Percentiles rank a stretch among this genome's conserved stretches.
These are phyloP conservation scores for Scaptomyza graminum DNA, from an alignment of 1,140 invertebrate genomes.

Conservation along the genomic window DNA sequence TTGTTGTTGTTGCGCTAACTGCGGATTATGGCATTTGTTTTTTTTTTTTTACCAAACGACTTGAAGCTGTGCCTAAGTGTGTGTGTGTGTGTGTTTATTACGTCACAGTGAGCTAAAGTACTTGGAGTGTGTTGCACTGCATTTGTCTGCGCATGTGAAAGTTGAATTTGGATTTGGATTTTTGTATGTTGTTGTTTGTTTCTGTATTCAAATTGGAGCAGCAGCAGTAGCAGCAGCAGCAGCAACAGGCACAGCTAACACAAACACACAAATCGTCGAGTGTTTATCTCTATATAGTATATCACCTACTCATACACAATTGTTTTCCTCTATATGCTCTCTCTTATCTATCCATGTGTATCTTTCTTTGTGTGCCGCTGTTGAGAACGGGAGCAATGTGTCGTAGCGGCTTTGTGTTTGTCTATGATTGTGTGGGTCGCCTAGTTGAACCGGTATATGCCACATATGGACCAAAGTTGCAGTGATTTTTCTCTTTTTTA, in stretches of 20 bases:
- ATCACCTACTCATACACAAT: conserved; percentile 23
- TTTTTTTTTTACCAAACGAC: conserved; percentile 31
- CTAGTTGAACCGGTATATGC: conserved; percentile 70
- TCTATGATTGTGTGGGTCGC: conserved; percentile 42
- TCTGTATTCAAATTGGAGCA: conserved; percentile 74
- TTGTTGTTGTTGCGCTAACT: conserved; percentile 47
- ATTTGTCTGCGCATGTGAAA: conserved; percentile 77
- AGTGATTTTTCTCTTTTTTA: conserved; percentile 3
- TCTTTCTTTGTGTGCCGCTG: conserved; percentile 23
- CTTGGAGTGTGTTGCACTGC: conserved; percentile 60
- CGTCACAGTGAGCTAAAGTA: conserved; percentile 52
- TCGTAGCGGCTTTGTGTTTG: conserved; percentile 18
- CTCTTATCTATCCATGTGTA: conserved; percentile 8
- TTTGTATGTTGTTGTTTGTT: conserved; percentile 30
- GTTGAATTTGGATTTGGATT: conserved; percentile 58
- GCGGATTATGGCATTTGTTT: conserved; percentile 64
- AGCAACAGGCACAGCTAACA: conserved; percentile 9
- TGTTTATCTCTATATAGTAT: conserved; percentile 40
- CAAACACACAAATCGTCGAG: conserved; percentile 9
- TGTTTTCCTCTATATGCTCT: conserved; percentile 27
- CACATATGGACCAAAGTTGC: conserved; percentile 18
- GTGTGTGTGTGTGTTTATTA: conserved; percentile 46
- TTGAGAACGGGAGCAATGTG: conserved; percentile 71
- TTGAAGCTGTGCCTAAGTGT: conserved; percentile 28
- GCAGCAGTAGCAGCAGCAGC: conserved; percentile 14